Evolutionary conservation across 2,797 vertebrate species (phyloP).

Genomic region (Notolabrus celidotus): DNA sequence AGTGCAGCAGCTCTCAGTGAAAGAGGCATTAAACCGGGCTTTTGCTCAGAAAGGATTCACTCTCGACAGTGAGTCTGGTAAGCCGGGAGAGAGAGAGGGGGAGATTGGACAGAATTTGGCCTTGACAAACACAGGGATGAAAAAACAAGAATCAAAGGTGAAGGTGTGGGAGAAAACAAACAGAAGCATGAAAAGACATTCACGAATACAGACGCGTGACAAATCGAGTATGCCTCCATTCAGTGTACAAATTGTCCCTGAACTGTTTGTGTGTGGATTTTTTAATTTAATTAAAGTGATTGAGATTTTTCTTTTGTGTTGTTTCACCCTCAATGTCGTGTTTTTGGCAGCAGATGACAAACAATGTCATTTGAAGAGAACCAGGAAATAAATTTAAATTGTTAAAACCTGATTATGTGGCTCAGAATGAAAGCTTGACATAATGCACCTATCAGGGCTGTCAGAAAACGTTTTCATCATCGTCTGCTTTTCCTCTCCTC

Average conservation of each 20-base stretch:
- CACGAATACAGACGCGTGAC: not conserved
- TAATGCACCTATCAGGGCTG: constrained; percentile 1
- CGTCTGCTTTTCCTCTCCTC: not conserved
- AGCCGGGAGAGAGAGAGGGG: constrained; percentile 3
- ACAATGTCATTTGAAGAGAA: constrained; percentile 1
- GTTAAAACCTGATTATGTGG: not conserved
- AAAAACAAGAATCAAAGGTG: constrained; percentile 17
- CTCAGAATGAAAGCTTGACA: constrained; percentile 13
- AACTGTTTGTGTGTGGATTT: not conserved
- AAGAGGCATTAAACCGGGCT: constrained; percentile 44
- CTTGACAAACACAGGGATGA: constrained; percentile 26
- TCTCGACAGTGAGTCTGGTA: constrained; percentile 15
- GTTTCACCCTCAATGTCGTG: not conserved
- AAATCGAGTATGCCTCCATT: not conserved
- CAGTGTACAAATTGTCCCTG: not conserved
- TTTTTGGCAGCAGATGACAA: constrained; percentile 18
- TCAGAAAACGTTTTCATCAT: not conserved
- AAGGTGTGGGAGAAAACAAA: not conserved
- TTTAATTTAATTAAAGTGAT: not conserved
- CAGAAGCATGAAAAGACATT: not conserved
- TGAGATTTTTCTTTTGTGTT: not conserved
- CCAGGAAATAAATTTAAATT: not conserved
- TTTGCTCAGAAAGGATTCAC: constrained; percentile 42
- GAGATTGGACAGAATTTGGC: constrained; percentile 15
- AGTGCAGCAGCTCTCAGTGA: constrained; percentile 41